These are phyloP conservation scores for Chondrosia reniformis DNA, from an alignment of 37 sponge, comb jelly and placozoan genomes.

Conservation along the genomic window DNA sequence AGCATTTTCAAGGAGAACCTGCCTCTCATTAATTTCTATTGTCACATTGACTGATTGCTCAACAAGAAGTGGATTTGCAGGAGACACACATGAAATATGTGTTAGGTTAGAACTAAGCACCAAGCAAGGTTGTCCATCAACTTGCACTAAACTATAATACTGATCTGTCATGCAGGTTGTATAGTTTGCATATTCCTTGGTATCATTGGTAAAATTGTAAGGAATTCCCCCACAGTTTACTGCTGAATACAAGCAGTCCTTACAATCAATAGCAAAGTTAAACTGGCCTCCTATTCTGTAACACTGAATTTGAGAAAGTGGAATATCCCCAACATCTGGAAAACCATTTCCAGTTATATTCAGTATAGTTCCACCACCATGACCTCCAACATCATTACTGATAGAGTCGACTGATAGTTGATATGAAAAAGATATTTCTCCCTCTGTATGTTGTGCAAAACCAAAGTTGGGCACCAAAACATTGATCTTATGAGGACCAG, in stretches of 20 bases:
- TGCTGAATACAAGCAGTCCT: neutral
- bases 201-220: neutral
- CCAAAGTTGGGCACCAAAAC: conserved; percentile 37
- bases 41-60: conserved; percentile 32
- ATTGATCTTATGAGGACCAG: conserved; percentile 25
- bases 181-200: neutral
- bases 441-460: neutral
- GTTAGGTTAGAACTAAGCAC: neutral
- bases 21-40: conserved; percentile 16
- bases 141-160: neutral
- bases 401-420: conserved; percentile 33
- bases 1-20: neutral
- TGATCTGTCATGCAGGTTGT: too few species aligned
- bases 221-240: neutral
- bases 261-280: neutral
- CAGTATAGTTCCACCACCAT: conserved; percentile 54
- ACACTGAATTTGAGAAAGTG: too few species aligned
- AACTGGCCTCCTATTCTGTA: too few species aligned
- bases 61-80: neutral
- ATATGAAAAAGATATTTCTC: conserved; percentile 39
- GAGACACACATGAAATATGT: conserved; percentile 12
- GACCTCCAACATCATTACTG: conserved; percentile 16
- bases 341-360: conserved; percentile 61
- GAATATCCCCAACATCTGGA: neutral
- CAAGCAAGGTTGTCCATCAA: neutral